Conservation (phyloP, 1,140 invertebrate genomes). For the Venustaconcha ellipsiformis region DNA sequence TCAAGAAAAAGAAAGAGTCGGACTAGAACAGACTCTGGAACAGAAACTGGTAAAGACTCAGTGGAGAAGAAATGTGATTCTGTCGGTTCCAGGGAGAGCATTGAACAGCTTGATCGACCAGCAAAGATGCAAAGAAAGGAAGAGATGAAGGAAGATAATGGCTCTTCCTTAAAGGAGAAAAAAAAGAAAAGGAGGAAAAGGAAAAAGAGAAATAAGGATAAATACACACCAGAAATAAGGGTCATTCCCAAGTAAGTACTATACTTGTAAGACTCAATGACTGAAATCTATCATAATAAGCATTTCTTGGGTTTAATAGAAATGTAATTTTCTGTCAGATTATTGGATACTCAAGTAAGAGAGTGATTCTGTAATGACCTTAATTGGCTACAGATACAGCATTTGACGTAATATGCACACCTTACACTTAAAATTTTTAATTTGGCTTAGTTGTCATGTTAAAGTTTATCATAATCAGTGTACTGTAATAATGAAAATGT, state of each 20-base stretch:
- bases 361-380: no score
- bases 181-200: constrained; percentile 1
- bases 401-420: no score
- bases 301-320: no score
- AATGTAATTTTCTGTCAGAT: no score
- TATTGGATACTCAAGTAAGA: no score
- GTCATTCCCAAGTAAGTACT: constrained; percentile 49
- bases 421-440: no score
- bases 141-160: constrained; percentile 4
- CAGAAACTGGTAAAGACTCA: background rate
- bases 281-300: no score
- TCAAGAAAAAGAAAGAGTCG: constrained; percentile 22
- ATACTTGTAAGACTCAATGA: background rate
- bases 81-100: constrained; percentile 14
- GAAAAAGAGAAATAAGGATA: constrained; percentile 28
- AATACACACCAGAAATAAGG: constrained; percentile 43
- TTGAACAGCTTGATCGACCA: background rate
- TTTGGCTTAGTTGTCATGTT: no score
- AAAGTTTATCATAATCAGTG: no score
- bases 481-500: no score
- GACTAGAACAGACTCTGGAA: constrained; percentile 11
- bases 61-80: background rate
- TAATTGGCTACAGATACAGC: no score
- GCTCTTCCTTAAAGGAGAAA: constrained; percentile 5
- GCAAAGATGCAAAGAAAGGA: constrained; percentile 15